Evolutionary conservation across 2,113 vertebrate genomes (phyloP).

Genomic region (Bubo scandiacus): DNA sequence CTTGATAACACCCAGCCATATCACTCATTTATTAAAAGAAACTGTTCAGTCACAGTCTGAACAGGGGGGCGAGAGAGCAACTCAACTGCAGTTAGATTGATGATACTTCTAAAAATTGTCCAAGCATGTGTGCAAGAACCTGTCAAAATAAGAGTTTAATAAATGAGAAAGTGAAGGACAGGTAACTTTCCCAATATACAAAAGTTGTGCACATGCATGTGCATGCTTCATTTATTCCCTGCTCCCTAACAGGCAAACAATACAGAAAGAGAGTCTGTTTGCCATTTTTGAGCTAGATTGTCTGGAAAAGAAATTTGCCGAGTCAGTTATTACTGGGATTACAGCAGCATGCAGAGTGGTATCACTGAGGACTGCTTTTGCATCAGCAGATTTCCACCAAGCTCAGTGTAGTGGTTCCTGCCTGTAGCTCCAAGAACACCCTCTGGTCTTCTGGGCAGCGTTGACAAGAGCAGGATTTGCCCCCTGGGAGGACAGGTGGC

Average conservation of each 20-base stretch:
- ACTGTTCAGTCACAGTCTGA: conserved; percentile 44
- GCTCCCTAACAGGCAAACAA: conserved; percentile 30
- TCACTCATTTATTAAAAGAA: conserved; percentile 67
- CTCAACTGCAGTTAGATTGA: conserved; percentile 44
- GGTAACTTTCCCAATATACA: conserved; percentile 58
- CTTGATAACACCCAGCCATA: conserved; percentile 62
- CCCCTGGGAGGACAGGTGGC: neutral
- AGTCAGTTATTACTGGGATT: conserved; percentile 15
- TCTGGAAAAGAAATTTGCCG: conserved; percentile 33
- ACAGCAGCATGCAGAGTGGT: accelerated
- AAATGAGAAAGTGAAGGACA: conserved; percentile 68
- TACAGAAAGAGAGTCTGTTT: neutral
- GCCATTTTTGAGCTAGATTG: conserved; percentile 46
- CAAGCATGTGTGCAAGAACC: conserved; percentile 52
- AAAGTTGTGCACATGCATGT: conserved; percentile 28
- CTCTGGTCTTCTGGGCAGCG: neutral
- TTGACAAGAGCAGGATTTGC: neutral
- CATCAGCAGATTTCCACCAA: neutral
- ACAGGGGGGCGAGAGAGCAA: conserved; percentile 5
- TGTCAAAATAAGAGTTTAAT: conserved; percentile 63
- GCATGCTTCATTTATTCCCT: conserved; percentile 52
- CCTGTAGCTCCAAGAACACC: neutral
- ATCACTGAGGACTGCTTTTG: neutral
- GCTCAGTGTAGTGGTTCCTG: neutral
- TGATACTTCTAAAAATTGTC: conserved; percentile 59